phyloP scores from a whole-genome alignment of 2,113 vertebrate species.

The Thinocorus orbignyianus region DNA sequence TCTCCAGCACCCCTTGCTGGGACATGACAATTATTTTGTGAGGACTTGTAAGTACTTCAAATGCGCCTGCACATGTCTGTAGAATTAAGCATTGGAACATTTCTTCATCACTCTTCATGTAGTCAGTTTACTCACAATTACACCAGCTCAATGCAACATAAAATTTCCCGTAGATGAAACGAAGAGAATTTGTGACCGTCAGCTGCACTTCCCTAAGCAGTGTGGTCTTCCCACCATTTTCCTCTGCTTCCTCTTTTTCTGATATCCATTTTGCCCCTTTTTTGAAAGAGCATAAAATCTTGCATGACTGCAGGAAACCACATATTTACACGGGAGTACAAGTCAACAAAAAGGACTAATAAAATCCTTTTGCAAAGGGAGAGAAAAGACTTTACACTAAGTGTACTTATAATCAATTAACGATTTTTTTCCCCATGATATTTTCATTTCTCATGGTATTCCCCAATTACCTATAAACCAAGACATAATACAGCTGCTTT shows the following conservation, averaged over 20 bases:
- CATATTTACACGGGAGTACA: not conserved
- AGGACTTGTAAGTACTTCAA: not conserved
- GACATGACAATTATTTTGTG: fast-evolving
- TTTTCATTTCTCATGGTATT: not conserved
- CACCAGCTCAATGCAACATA: not conserved
- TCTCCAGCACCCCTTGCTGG: not conserved
- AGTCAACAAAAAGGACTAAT: not conserved
- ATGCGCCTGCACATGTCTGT: not conserved
- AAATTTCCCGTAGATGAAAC: not conserved
- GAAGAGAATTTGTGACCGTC: not conserved
- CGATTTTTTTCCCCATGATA: not conserved
- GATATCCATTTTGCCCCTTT: not conserved
- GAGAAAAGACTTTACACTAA: not conserved
- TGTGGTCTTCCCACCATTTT: not conserved
- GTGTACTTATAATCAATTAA: fast-evolving
- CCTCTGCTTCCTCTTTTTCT: not conserved
- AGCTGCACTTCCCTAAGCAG: not conserved
- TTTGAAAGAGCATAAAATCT: not conserved
- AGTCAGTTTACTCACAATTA: not conserved
- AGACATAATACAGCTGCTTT: not conserved
- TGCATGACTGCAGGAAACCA: not conserved
- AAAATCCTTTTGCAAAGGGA: not conserved
- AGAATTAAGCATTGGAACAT: not conserved
- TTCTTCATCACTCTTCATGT: not conserved
- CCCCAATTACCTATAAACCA: not conserved